These are phyloP conservation scores for Drosophila pseudoananassae DNA, from an alignment of 1,140 invertebrate species.

Conservation along the genomic window DNA sequence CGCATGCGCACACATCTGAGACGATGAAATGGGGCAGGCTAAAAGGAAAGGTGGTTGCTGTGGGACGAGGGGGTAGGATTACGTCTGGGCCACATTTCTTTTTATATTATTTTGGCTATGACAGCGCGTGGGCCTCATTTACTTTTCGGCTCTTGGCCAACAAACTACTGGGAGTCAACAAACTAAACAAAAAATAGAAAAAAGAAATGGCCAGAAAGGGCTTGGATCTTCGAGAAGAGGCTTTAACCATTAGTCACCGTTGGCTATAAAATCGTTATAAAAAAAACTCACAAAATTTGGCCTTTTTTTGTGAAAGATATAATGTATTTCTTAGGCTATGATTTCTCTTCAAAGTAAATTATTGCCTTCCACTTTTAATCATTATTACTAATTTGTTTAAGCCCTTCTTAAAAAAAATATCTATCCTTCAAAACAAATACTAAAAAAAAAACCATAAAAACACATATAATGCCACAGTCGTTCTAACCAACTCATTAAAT, in stretches of 20 bases:
- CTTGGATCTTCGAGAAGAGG: conserved; percentile 16
- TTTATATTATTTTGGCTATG: conserved; percentile 28
- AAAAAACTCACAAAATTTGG: no score
- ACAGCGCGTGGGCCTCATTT: conserved; percentile 40
- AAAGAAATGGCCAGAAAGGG: not conserved
- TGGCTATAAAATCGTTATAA: conserved; percentile 20
- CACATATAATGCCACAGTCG: conserved; percentile 11
- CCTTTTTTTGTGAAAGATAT: not conserved
- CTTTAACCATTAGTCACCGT: conserved; percentile 73
- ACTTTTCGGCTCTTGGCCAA: conserved; percentile 18
- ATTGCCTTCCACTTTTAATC: no score
- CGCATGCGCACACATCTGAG: conserved; percentile 71
- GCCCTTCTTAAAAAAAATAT: not conserved
- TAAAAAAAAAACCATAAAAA: conserved; percentile 15
- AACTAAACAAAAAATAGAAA: conserved; percentile 40
- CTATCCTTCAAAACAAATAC: not conserved
- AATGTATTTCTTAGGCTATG: no score
- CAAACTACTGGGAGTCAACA: conserved; percentile 33
- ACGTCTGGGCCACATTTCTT: conserved; percentile 27
- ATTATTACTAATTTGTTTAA: not conserved
- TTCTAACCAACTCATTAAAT: conserved; percentile 54
- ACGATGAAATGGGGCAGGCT: conserved; percentile 24
- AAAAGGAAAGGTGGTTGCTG: conserved; percentile 4
- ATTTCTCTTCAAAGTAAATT: no score
- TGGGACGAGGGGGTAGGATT: not conserved